Percentiles rank a stretch among this genome's conserved stretches.
Evolutionary conservation across 2,888 invertebrate species (phyloP).

Genomic region (Odontocolon sp.): DNA sequence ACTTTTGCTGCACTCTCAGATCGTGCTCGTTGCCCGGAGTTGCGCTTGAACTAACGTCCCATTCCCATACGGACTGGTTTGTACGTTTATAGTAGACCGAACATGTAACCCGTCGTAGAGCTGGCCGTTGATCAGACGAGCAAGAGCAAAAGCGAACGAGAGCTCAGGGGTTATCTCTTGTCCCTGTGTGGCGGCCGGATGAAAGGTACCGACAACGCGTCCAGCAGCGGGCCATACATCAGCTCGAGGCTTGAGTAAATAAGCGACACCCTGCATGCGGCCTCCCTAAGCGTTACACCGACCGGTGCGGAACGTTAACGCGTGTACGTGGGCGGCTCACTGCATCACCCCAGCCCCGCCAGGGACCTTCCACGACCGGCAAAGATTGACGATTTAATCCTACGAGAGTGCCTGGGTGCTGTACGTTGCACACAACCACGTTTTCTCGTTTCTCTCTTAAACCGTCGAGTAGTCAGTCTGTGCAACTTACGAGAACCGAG

Average conservation of each 20-base stretch:
- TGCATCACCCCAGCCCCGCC: slow-evolving; percentile 16
- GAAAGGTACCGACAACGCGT: slow-evolving; percentile 76
- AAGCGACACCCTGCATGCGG: slow-evolving; percentile 69
- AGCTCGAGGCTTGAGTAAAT: slow-evolving; percentile 77
- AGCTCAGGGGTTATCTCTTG: slow-evolving; percentile 71
- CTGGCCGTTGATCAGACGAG: slow-evolving; percentile 67
- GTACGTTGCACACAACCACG: slow-evolving; percentile 1
- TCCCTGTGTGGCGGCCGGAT: slow-evolving; percentile 69
- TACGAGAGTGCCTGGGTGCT: slow-evolving; percentile 44
- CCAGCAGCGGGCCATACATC: slow-evolving; percentile 76
- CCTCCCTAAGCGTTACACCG: slow-evolving; percentile 51
- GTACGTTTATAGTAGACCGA: neutral
- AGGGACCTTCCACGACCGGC: slow-evolving; percentile 26
- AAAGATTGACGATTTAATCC: slow-evolving; percentile 63
- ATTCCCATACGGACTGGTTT: too few species aligned
- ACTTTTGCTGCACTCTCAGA: neutral
- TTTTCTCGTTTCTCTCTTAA: neutral
- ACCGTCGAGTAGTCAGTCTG: neutral
- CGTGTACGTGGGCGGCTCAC: slow-evolving; percentile 41
- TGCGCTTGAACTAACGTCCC: neutral
- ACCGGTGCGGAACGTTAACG: slow-evolving; percentile 20
- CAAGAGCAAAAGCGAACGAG: slow-evolving; percentile 45
- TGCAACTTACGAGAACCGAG: neutral
- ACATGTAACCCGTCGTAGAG: slow-evolving; percentile 1
- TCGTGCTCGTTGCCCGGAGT: neutral